Evolutionary conservation across 2,797 vertebrate genomes (phyloP).

Genomic region (Halcyon leucocephala): DNA sequence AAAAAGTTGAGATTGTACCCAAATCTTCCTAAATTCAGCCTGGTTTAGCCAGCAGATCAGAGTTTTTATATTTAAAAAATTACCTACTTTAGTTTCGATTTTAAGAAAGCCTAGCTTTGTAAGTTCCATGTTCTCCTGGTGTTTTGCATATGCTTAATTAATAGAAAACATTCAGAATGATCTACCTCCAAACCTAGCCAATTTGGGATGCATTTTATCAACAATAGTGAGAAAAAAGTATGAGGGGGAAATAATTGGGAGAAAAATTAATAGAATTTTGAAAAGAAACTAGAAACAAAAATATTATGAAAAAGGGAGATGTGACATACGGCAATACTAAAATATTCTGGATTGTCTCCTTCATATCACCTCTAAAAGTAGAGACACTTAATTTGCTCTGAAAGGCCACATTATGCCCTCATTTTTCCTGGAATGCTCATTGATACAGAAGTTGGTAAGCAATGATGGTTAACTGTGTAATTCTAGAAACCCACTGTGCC

Average conservation of each 20-base stretch:
- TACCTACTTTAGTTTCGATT: not conserved
- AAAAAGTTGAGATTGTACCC: not conserved
- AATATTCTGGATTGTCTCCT: not conserved
- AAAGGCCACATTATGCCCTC: not conserved
- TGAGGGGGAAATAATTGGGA: not conserved
- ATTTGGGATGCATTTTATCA: not conserved
- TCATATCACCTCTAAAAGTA: not conserved
- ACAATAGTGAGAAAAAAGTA: not conserved
- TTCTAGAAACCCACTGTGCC: not conserved
- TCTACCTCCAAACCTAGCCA: not conserved
- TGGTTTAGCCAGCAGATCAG: not conserved
- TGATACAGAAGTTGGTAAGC: not conserved
- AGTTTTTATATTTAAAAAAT: not conserved
- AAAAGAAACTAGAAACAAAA: not conserved
- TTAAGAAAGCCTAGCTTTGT: not conserved
- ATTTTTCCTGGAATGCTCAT: not conserved
- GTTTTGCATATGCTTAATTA: not conserved
- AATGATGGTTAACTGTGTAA: not conserved
- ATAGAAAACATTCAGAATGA: not conserved
- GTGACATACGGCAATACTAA: not conserved
- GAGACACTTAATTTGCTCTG: not conserved
- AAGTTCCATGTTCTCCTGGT: not conserved
- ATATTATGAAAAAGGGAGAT: not conserved
- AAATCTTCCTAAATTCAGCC: not conserved
- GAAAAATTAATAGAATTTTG: not conserved